Base-by-base conservation (phyloP, 2,113 vertebrate genomes). In the Cebus imitator region DNA sequence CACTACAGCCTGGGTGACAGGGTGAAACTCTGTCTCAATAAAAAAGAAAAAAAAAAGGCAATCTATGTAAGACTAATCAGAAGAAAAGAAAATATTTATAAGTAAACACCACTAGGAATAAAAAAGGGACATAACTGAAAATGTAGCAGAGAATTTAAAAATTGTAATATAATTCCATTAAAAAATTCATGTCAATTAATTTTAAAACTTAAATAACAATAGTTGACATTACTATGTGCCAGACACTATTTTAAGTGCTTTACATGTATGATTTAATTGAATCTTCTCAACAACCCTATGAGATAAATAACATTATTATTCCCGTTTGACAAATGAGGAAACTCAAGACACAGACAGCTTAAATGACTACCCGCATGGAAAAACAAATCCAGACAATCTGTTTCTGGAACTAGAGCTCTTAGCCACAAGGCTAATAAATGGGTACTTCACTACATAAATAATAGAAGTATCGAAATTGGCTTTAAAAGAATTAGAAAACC, bases 401-500 rank as follows among this genome's bases (percentile, higher is more conserved):
- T 66, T 89, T 95, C 61, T 97, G 48, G 16, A 86, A 86, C 40
- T 82, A 48, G 4, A 90, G 20, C 37, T 90, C 86, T 93, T 48
- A 68, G 70, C 8, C 52, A 76, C 52, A 85, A 96, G 17, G 35
- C 78, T 91, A 87, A 66, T 58, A 50, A 61, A 88, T n/a, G 80
- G n/a, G 45, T 78, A 61, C 35, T 76, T 91, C 7, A 79, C 40
- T 83, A 87, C 40, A 72, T 73, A 92, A 66, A 80, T 37, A 85
- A 66, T 7, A 9, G 8, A 90, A 84, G 20, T 75, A 45, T 55
- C 7, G 80, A 96, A 95, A 57, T 76, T 40, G 4, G 35, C 50
- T 84, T 87, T 10, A 76, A 87, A 75, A 88, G 61, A 92, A 83
- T 78, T 79, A 64, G 70, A 84, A 96, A 88, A 70, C 11, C 48